Percentiles rank a stretch among this genome's conserved stretches.
Conservation (phyloP, 2,113 vertebrate genomes). For the Clarias macrocephalus region DNA sequence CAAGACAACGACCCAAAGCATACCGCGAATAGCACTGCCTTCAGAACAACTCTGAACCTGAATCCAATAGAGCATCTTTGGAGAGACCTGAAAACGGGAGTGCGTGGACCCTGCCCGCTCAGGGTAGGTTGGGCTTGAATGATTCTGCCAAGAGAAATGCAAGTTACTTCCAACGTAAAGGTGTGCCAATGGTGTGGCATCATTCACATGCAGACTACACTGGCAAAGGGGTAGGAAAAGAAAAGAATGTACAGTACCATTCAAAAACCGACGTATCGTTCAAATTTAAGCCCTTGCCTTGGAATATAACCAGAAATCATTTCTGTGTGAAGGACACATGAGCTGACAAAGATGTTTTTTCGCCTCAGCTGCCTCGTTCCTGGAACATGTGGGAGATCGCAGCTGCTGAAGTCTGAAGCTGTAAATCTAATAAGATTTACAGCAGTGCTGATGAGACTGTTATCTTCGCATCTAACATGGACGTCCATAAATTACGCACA, state of each 20-base stretch:
- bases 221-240: too few species aligned
- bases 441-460: slow-evolving; percentile 24
- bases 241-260: background rate
- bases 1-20: too few species aligned
- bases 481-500: slow-evolving; percentile 4
- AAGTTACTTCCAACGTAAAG: too few species aligned
- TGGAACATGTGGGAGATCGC: slow-evolving; percentile 5
- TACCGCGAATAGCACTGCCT: too few species aligned
- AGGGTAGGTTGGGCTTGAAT: too few species aligned
- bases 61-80: too few species aligned
- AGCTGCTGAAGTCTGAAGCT: slow-evolving; percentile 16
- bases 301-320: background rate
- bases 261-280: background rate
- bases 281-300: background rate
- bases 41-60: too few species aligned
- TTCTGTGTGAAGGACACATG: background rate
- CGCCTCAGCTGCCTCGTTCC: background rate
- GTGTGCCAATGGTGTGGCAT: too few species aligned
- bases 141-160: too few species aligned
- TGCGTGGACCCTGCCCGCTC: too few species aligned
- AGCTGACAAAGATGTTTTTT: background rate
- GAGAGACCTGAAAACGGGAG: too few species aligned
- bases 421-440: slow-evolving; percentile 33
- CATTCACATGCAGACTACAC: too few species aligned
- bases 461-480: slow-evolving; percentile 9